Percentiles rank a stretch among this genome's conserved stretches.
phyloP scores from a whole-genome alignment of 1,140 invertebrate genomes.

The Drosophila tsacasi region DNA sequence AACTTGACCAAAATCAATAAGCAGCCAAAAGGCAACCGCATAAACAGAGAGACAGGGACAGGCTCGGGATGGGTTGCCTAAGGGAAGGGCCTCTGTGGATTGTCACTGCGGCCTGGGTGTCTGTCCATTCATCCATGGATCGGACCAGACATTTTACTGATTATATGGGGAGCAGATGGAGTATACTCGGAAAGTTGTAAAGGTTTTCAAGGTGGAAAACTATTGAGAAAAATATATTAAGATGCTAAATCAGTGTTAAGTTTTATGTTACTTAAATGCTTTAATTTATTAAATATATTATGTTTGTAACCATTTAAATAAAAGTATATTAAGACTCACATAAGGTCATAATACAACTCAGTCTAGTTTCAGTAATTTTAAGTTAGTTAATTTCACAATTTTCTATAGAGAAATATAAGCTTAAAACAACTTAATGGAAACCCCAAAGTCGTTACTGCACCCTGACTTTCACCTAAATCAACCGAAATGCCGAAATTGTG shows the following conservation, averaged over 20 bases:
- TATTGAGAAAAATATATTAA: neutral
- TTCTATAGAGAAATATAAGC: too few relatives aligned
- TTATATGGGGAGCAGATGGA: neutral
- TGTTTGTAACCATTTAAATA: neutral
- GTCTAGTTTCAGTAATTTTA: neutral
- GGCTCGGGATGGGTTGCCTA: neutral
- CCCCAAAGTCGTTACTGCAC: neutral
- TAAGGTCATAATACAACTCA: neutral
- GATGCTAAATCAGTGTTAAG: too few relatives aligned
- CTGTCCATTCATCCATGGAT: slow-evolving; percentile 47
- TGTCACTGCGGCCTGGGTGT: slow-evolving; percentile 57
- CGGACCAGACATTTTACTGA: slow-evolving; percentile 34
- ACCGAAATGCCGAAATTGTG: slow-evolving; percentile 44
- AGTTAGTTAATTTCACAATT: too few relatives aligned
- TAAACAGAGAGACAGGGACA: slow-evolving; percentile 33
- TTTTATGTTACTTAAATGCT: neutral
- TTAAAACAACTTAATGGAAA: neutral
- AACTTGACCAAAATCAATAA: slow-evolving; percentile 72
- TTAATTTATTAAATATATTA: too few relatives aligned
- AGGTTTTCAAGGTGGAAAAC: too few relatives aligned
- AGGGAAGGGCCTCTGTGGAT: slow-evolving; percentile 15
- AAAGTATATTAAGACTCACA: neutral
- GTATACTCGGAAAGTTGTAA: neutral
- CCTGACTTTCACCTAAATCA: slow-evolving; percentile 16
- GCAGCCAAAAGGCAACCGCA: slow-evolving; percentile 67